Evolutionary conservation across 1,140 invertebrate species (phyloP).

Genomic region (Mactra quadrangularis): DNA sequence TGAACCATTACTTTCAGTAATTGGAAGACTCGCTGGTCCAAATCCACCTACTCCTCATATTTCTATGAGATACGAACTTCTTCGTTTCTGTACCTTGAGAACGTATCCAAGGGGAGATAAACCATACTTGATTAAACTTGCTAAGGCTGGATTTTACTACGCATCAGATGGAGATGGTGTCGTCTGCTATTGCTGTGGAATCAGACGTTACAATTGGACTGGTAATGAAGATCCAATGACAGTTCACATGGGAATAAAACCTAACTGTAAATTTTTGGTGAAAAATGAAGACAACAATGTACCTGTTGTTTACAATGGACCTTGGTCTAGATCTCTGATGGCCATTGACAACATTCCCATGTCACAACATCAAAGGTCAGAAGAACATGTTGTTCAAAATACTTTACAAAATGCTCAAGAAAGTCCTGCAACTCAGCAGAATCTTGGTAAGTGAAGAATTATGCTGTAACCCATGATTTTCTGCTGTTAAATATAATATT

Average conservation of each 20-base stretch:
- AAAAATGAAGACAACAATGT: constrained; percentile 48
- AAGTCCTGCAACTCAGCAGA: too few relatives aligned
- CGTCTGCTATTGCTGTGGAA: constrained; percentile 54
- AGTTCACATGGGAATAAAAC: constrained; percentile 30
- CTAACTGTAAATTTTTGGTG: constrained; percentile 40
- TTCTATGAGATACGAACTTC: constrained; percentile 52
- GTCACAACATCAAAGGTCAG: too few relatives aligned
- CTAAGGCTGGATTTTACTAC: constrained; percentile 53
- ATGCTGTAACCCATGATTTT: too few relatives aligned
- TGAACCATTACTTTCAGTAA: constrained; percentile 23
- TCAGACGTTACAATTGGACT: constrained; percentile 38
- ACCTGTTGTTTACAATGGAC: constrained; percentile 27
- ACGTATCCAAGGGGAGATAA: constrained; percentile 55
- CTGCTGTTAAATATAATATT: too few relatives aligned
- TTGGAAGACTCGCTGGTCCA: constrained; percentile 14
- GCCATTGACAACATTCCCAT: constrained; percentile 17
- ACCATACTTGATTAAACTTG: constrained; percentile 26
- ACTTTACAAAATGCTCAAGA: neutral
- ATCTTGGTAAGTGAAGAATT: too few relatives aligned
- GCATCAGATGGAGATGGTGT: constrained; percentile 39
- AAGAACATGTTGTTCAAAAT: too few relatives aligned
- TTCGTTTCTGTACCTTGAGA: constrained; percentile 46
- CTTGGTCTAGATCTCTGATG: neutral
- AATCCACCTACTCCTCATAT: constrained; percentile 31
- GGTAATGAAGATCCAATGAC: constrained; percentile 30